Conservation (phyloP, 2,888 invertebrate species). For the Drosophila neotestacea region DNA sequence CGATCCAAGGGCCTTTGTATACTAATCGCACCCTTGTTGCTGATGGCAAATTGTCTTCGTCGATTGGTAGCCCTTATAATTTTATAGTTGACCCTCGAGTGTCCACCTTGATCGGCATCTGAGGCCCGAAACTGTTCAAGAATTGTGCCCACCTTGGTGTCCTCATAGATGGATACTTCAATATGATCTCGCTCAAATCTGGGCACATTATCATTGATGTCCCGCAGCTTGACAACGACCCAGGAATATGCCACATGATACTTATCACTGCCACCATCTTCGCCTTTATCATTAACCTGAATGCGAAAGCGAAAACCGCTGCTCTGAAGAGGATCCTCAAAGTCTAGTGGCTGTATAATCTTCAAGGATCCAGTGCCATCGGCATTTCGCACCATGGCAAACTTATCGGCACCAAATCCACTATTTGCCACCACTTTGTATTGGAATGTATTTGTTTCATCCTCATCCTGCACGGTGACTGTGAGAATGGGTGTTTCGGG, state of each 20-base stretch:
- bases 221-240: constrained; percentile 95
- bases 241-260: constrained; percentile 98
- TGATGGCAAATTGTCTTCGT: constrained; percentile 96
- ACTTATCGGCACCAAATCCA: constrained; percentile 97
- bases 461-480: constrained; percentile 97
- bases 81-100: constrained; percentile 94
- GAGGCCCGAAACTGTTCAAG: constrained; percentile 97
- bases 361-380: constrained; percentile 97
- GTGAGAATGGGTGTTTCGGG: constrained; percentile 97
- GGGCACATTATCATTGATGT: constrained; percentile 98
- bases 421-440: constrained; percentile 97
- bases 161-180: constrained; percentile 95
- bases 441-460: constrained; percentile 97
- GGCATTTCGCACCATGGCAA: constrained; percentile 97
- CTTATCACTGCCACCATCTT: constrained; percentile 96
- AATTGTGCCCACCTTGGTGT: constrained; percentile 94
- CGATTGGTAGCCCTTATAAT: constrained; percentile 96
- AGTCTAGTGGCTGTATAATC: constrained; percentile 97
- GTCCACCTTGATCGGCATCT: constrained; percentile 97
- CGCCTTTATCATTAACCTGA: constrained; percentile 95
- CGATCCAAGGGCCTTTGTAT: constrained; percentile 96
- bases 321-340: constrained; percentile 96
- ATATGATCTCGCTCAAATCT: constrained; percentile 96
- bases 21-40: constrained; percentile 96
- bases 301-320: constrained; percentile 97